Conservation (phyloP, 2,113 vertebrate species). For the Naja naja region DNA sequence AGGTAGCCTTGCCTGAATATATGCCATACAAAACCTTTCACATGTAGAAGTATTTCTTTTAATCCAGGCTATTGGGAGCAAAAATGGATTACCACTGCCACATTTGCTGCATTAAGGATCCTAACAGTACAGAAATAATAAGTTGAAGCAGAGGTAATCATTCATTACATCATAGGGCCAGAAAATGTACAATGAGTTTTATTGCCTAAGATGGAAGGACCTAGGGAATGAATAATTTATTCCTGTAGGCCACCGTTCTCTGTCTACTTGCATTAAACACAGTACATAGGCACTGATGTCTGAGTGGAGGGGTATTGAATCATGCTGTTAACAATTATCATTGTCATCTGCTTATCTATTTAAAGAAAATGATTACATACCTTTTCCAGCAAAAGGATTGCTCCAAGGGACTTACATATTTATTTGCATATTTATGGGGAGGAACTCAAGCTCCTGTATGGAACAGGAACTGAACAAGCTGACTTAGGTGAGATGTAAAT, state of each 20-base stretch:
- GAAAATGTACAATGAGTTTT: not conserved
- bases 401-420: not conserved
- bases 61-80: constrained; percentile 33
- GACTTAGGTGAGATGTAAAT: not conserved
- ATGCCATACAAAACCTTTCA: constrained; percentile 53
- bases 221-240: not conserved
- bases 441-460: not conserved
- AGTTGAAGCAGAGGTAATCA: not conserved
- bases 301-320: not conserved
- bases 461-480: not conserved
- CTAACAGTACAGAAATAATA: not conserved
- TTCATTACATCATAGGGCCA: not conserved
- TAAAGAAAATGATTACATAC: not conserved
- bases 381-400: not conserved
- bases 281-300: not conserved
- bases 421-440: not conserved
- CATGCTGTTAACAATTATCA: not conserved
- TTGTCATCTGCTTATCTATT: not conserved
- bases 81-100: not conserved
- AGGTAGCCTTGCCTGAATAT: constrained; percentile 54
- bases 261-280: not conserved
- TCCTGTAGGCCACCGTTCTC: not conserved
- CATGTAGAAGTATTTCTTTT: constrained; percentile 50
- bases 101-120: not conserved
- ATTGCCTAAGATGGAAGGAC: not conserved